phyloP scores from a whole-genome alignment of 2,797 vertebrate species.

The Semotilus atromaculatus region DNA sequence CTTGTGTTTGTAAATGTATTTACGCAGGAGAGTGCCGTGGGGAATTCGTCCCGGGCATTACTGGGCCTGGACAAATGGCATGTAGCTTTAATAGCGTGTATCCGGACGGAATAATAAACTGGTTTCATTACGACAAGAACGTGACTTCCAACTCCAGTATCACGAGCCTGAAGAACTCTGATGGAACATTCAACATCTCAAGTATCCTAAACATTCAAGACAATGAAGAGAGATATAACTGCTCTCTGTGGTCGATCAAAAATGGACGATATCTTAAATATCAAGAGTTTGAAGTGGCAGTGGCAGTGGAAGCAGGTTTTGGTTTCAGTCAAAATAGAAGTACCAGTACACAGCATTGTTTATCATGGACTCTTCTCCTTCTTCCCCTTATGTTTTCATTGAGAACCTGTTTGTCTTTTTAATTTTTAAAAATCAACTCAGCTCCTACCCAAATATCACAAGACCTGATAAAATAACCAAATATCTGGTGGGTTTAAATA shows the following conservation, averaged over 20 bases:
- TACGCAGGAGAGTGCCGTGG: not conserved
- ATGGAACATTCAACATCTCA: constrained; percentile 37
- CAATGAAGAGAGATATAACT: not conserved
- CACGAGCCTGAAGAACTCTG: not conserved
- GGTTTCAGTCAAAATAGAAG: accelerated
- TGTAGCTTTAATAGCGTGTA: constrained; percentile 19
- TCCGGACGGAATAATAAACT: constrained; percentile 12
- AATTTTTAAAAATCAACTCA: not conserved
- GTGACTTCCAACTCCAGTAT: not conserved
- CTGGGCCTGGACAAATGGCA: not conserved
- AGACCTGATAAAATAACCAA: not conserved
- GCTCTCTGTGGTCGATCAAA: constrained; percentile 15
- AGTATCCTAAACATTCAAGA: constrained; percentile 5
- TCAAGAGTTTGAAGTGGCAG: not conserved
- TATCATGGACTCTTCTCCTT: not conserved
- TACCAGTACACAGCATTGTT: not conserved
- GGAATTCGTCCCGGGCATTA: not conserved
- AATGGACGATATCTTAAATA: not conserved
- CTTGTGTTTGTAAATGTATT: not conserved
- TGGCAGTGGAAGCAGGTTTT: accelerated
- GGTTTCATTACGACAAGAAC: constrained; percentile 23
- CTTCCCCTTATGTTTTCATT: not conserved
- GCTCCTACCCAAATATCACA: not conserved
- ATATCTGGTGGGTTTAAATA: not conserved
- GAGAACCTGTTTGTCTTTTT: not conserved